Percentiles rank a stretch among this genome's conserved stretches.
phyloP scores from a whole-genome alignment of 2,113 vertebrate genomes.

The Oryzias woworae region DNA sequence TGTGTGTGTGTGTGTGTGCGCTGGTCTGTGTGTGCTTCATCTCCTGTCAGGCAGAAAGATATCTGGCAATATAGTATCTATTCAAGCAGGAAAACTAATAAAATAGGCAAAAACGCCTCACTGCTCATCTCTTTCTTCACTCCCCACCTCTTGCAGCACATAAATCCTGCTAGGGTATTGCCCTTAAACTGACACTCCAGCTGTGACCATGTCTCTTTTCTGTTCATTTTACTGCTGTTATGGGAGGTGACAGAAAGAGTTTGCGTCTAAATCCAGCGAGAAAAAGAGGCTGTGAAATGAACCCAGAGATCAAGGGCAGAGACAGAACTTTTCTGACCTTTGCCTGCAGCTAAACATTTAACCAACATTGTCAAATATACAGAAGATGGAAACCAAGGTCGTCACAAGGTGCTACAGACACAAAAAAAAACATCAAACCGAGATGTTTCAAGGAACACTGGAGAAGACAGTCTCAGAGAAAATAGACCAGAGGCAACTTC shows the following conservation, averaged over 20 bases:
- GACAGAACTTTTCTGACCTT: slow-evolving; percentile 61
- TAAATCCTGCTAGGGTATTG: slow-evolving; percentile 25
- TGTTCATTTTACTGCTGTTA: slow-evolving; percentile 43
- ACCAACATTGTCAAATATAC: slow-evolving; percentile 50
- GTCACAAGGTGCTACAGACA: slow-evolving; percentile 35
- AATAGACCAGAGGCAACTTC: slow-evolving; percentile 27
- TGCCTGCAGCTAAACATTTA: slow-evolving; percentile 48
- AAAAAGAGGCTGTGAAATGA: slow-evolving; percentile 3
- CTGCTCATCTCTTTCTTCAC: neutral
- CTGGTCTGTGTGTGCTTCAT: slow-evolving; percentile 22
- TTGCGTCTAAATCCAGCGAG: slow-evolving; percentile 41
- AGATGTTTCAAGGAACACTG: slow-evolving; percentile 6
- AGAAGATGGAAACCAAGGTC: slow-evolving; percentile 40
- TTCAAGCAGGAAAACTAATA: slow-evolving; percentile 40
- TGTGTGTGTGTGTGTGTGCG: slow-evolving; percentile 10
- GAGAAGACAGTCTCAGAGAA: slow-evolving; percentile 18
- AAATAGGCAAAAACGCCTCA: slow-evolving; percentile 21
- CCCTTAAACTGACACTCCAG: slow-evolving; percentile 38
- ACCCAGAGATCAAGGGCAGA: slow-evolving; percentile 2
- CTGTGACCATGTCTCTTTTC: slow-evolving; percentile 51
- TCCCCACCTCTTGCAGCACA: slow-evolving; percentile 11
- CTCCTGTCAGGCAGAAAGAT: slow-evolving; percentile 32
- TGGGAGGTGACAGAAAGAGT: slow-evolving; percentile 61
- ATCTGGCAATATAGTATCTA: slow-evolving; percentile 38
- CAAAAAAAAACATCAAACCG: neutral